Conservation (phyloP, 1,140 invertebrate genomes). For the Drosophila orosa region DNA sequence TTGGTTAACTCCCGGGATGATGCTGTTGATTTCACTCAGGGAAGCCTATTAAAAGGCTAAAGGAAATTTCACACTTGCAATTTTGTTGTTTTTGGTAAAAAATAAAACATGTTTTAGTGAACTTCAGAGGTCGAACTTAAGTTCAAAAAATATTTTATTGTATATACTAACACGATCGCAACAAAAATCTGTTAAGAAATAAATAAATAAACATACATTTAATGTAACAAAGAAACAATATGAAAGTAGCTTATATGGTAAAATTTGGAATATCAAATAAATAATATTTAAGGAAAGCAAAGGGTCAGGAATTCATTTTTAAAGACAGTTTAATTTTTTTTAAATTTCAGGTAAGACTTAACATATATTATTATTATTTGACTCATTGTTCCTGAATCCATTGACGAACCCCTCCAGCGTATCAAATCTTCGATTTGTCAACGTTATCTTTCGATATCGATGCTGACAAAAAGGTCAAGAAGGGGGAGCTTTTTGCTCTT, state of each 20-base stretch:
- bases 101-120: neutral
- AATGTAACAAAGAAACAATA: neutral
- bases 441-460: constrained; percentile 12
- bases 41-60: neutral
- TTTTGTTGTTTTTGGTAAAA: neutral
- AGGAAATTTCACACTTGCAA: neutral
- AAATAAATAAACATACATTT: no score
- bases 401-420: constrained; percentile 7
- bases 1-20: neutral
- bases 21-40: constrained; percentile 11
- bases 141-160: neutral
- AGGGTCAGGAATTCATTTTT: no score
- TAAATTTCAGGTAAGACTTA: no score
- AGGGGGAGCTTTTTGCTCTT: constrained; percentile 21
- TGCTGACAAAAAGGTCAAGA: constrained; percentile 58
- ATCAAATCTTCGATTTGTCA: constrained; percentile 39
- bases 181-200: no score
- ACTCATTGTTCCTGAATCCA: no score
- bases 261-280: no score
- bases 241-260: no score
- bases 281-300: no score
- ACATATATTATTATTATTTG: no score
- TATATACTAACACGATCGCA: no score
- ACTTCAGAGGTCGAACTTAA: neutral
- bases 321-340: no score